These are phyloP conservation scores for Centroberyx gerrardi DNA, from an alignment of 2,797 vertebrate genomes.

Conservation along the genomic window DNA sequence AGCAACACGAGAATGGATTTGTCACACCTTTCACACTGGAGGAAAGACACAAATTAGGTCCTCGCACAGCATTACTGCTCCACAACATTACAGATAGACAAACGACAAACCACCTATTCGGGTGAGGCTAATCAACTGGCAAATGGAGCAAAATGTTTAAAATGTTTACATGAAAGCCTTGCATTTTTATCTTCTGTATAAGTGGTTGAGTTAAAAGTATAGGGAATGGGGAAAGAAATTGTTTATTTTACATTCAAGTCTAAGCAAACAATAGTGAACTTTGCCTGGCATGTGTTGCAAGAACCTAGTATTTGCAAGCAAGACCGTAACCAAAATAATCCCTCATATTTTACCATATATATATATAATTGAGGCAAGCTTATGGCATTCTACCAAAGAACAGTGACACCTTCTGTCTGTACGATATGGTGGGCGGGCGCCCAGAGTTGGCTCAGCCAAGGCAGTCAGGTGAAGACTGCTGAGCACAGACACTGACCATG, in stretches of 20 bases:
- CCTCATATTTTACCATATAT: background rate
- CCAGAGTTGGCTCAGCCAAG: background rate
- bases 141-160: too few relatives aligned
- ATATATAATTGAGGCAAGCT: conserved; percentile 7
- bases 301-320: conserved; percentile 4
- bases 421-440: background rate
- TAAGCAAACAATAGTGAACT: background rate
- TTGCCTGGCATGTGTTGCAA: background rate
- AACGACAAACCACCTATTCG: too few relatives aligned
- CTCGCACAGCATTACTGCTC: too few relatives aligned
- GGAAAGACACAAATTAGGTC: background rate
- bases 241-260: background rate
- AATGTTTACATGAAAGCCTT: background rate
- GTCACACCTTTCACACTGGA: background rate
- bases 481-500: too few relatives aligned
- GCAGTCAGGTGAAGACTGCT: too few relatives aligned
- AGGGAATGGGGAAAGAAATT: background rate
- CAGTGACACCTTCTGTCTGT: conserved; percentile 1
- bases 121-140: too few relatives aligned
- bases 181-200: background rate
- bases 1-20: background rate
- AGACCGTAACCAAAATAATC: background rate
- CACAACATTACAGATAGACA: too few relatives aligned
- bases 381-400: conserved; percentile 21
- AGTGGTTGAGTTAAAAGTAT: background rate